Base-by-base conservation (phyloP, 2,113 vertebrate species). In the Tragelaphus scriptus region DNA sequence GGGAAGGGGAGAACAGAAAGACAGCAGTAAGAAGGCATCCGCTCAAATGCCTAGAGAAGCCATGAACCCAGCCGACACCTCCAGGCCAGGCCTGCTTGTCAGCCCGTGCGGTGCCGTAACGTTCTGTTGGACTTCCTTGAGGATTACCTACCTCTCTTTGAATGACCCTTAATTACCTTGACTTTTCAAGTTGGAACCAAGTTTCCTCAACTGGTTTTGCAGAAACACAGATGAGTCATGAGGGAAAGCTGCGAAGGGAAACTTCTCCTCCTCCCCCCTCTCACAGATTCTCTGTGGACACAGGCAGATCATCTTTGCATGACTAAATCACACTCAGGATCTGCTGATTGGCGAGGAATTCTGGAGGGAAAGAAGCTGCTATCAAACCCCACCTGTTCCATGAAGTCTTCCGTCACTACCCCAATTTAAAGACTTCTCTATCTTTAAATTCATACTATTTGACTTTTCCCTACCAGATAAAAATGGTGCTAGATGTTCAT, bases 221-320 rank as follows among this genome's bases (percentile, higher is more conserved):
- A 80, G 85, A 92, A 96, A 90, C n/a, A 81, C 30, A 6, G 14
- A n/a, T 94, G 88, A 96, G 88, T 97, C 92, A 92, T 49, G 32
- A 3, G 81, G 86, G 80, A 93, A 90, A 95, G 55, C 40, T 56
- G 44, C 7, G 17, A 89, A 85, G 80, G 63, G 93, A 85, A 90
- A 75, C 40, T 51, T 94, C 85, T 63, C 58, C 17, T 75, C 26
- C 7, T 88, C 93, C 15, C 65, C 63, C n/a, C 56, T 84, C 10
- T 8, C 12, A 6, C 26, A 75, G 36, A 80, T 17, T 7, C 12
- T 7, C n/a, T 88, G 26, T 90, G 49, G 80, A 92, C 40, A 26
- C 30, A 53, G 28, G 36, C 49, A 71, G 30, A 51, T 13, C 5
- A 28, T 71, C 63, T 94, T 77, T 90, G 77, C 55, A 12, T 56